Evolutionary conservation across 2,113 vertebrate species (phyloP), one percentile per base, ranked within the genome.

Genomic region (Salminus brasiliensis): DNA sequence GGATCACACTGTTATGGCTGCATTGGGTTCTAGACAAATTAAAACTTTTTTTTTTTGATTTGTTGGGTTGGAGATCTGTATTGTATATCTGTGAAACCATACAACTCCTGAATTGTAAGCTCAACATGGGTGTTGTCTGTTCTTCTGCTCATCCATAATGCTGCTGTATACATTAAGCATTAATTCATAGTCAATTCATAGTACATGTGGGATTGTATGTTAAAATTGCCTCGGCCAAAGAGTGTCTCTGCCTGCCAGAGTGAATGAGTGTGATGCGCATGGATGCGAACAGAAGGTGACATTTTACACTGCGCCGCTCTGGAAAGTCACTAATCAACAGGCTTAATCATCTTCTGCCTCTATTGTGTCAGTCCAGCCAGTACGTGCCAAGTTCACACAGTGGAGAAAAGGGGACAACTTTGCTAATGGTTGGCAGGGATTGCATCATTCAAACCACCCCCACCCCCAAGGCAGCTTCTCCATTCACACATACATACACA

Each of bases 351-450:
- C 79, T 70, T 53, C 39, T 69, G 53, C 57, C 68, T 71, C 75
- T 76, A 63, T 86, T 83, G 68, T 80, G 74, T 72, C 39, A 30
- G 67, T 76, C 67, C 77, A 60, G 81, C 66, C 69, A 63, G 36
- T 83, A 74, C 67, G 66, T 83, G 84, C 72, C 82, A 85, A 83
- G 81, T 79, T 83, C 77, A 81, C 83, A 79, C 67, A 81, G 76
- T 72, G 73, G 71, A 79, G 60, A 83, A 79, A 82, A 80, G 73
- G 81, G 70, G 72, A 66, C 30, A 82, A 76, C 70, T 72, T 67
- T 84, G 80, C 83, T 85, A 86, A 85, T 83, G 66, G 74, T 74
- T 84, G 87, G 86, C 81, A 85, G 79, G 55, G 70, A 87, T 90
- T 89, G 87, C 87, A 89, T 88, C 85, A 88, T 85, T 85, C 70